Evolutionary conservation across 1,140 invertebrate species (phyloP), one percentile per base, ranked within the genome.

Genomic region (Diabrotica virgifera): DNA sequence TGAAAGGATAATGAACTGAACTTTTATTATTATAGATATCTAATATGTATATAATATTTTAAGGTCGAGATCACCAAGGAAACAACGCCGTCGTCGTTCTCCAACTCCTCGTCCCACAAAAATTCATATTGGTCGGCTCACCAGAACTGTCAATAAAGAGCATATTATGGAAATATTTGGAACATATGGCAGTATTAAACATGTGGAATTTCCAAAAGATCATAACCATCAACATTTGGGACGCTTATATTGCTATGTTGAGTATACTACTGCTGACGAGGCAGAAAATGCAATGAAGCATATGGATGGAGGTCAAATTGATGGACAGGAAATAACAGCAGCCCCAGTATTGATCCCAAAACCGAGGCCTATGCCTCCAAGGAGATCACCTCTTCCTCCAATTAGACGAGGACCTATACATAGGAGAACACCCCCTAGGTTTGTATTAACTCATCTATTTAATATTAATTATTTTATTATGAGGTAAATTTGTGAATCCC

Each of bases 221-320:
- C 87, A 95, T 65, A 82, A 90, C 50, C 95, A 98, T 80, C 86
- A 89, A 0, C 89, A 93, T 76, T 85, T 95, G 68, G 90, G 92
- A 24, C 85, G 91, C 36, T 95, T 96, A 11, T 95, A 94, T 83
- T 95, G 93, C 6, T 98, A 98, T 79, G 90, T 99, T 6, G 96
- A 99, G 74, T 99, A 92, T 81, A 90, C 89, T 69, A 96, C 89
- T 64, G 82, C 94, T 0, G 96, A 98, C 74, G 95, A 98, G 80
- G 96, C 96, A 38, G 95, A 98, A 80, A 96, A 96, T 82, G 97
- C 97, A 0, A 95, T 98, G 88, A 98, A 98, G 80, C 94, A 98
- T 74, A 99, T 99, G 97, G 96, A 99, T 83, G 97, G 97, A 79
- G 97, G 90, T 38, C 90, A 92, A 81, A 90, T 93, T 70, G 90